phyloP scores from a whole-genome alignment of 2,888 invertebrate genomes.

The Mesopsocus fuscifrons region DNA sequence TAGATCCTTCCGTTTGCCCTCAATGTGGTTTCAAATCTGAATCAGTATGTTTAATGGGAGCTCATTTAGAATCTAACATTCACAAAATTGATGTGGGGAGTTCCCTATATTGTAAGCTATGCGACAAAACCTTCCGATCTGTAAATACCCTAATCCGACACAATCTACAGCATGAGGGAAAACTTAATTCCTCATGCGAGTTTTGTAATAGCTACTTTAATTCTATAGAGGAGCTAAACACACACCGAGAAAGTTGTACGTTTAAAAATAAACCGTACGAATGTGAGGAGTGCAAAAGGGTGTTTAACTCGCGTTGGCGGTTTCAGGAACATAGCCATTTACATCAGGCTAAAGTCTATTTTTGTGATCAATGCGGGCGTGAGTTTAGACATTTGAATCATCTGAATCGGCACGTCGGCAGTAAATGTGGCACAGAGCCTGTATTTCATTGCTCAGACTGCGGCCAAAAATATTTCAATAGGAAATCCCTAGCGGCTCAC shows the following conservation, averaged over 20 bases:
- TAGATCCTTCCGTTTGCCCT: not conserved
- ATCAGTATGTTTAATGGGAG: not conserved
- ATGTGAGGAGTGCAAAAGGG: not conserved
- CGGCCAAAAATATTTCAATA: not conserved
- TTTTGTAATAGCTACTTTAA: not conserved
- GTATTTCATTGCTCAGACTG: not conserved
- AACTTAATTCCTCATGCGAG: not conserved
- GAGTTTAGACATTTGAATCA: not conserved
- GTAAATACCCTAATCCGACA: not conserved
- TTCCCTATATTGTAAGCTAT: not conserved
- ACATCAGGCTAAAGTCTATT: not conserved
- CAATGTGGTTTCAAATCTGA: not conserved
- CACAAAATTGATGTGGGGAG: not conserved
- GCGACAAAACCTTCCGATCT: not conserved
- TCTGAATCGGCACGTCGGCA: not conserved
- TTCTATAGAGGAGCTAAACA: not conserved
- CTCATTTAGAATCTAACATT: not conserved
- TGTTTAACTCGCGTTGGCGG: not conserved
- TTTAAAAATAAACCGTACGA: not conserved
- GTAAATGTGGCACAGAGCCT: not conserved
- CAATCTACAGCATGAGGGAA: not conserved
- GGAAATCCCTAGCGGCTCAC: not conserved
- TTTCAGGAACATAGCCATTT: not conserved
- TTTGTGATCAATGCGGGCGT: slow-evolving; percentile 1
- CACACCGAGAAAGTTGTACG: not conserved